These are phyloP conservation scores for Listronotus bonariensis DNA, from an alignment of 1,140 invertebrate species.

Conservation along the genomic window DNA sequence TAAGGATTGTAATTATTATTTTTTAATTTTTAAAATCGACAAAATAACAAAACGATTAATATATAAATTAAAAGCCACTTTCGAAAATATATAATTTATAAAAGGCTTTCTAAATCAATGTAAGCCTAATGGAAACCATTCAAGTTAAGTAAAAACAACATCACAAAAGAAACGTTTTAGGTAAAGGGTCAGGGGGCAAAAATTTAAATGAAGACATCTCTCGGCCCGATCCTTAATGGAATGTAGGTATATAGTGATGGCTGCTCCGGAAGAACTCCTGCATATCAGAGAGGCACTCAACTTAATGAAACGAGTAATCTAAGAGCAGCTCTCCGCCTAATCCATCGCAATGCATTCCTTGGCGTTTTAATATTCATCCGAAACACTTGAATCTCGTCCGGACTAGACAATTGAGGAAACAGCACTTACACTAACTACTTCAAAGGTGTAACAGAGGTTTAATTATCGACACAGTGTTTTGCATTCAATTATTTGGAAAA, in stretches of 20 bases:
- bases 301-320: constrained; percentile 57
- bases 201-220: constrained; percentile 51
- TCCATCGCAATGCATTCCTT: constrained; percentile 55
- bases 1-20: too few species aligned
- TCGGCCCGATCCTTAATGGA: constrained; percentile 48
- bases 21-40: too few species aligned
- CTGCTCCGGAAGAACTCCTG: constrained; percentile 48
- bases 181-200: constrained; percentile 31
- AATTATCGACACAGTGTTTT: constrained; percentile 2
- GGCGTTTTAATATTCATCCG: constrained; percentile 55
- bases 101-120: too few species aligned
- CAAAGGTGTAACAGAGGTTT: constrained; percentile 28
- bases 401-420: constrained; percentile 52
- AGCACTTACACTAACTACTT: constrained; percentile 52
- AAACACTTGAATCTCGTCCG: constrained; percentile 45
- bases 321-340: constrained; percentile 53
- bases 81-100: too few species aligned
- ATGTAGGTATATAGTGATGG: constrained; percentile 43
- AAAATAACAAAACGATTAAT: too few species aligned
- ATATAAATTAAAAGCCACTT: too few species aligned
- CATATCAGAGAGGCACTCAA: constrained; percentile 55
- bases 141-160: constrained; percentile 29
- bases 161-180: constrained; percentile 28
- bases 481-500: not conserved
- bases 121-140: constrained; percentile 23